Conservation (phyloP, 2,113 vertebrate species). For the Centropristis striata region DNA sequence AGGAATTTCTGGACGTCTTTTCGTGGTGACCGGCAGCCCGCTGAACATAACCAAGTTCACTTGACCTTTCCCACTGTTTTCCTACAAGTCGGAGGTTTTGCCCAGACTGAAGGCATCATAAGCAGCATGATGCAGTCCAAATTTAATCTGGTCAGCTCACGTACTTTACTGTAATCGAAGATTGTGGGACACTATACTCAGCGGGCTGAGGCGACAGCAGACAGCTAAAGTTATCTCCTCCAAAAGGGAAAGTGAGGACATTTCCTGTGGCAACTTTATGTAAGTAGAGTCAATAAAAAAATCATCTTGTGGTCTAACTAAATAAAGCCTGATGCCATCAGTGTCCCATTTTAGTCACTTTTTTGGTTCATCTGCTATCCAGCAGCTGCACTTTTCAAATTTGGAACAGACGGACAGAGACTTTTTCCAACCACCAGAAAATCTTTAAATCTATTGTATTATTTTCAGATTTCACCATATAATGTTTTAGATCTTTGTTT, state of each 20-base stretch:
- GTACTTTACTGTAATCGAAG: slow-evolving; percentile 33
- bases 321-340: slow-evolving; percentile 60
- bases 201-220: slow-evolving; percentile 15
- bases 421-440: slow-evolving; percentile 19
- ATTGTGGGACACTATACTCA: slow-evolving; percentile 3
- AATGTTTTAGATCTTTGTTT: background rate
- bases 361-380: slow-evolving; percentile 49
- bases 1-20: slow-evolving; percentile 60
- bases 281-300: slow-evolving; percentile 39
- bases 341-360: slow-evolving; percentile 52
- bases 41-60: slow-evolving; percentile 31
- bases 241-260: slow-evolving; percentile 55
- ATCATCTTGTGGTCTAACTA: slow-evolving; percentile 48
- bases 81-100: slow-evolving; percentile 44
- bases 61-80: slow-evolving; percentile 56
- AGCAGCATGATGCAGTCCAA: slow-evolving; percentile 43
- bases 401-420: background rate
- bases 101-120: slow-evolving; percentile 45
- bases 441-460: slow-evolving; percentile 2
- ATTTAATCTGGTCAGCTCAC: slow-evolving; percentile 43
- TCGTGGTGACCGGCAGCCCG: slow-evolving; percentile 47
- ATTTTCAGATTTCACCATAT: slow-evolving; percentile 18
- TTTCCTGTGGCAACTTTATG: slow-evolving; percentile 50
- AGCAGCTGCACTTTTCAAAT: slow-evolving; percentile 28
- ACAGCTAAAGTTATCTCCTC: slow-evolving; percentile 37